phyloP scores from a whole-genome alignment of 2,113 vertebrate genomes.

The Mus pahari region DNA sequence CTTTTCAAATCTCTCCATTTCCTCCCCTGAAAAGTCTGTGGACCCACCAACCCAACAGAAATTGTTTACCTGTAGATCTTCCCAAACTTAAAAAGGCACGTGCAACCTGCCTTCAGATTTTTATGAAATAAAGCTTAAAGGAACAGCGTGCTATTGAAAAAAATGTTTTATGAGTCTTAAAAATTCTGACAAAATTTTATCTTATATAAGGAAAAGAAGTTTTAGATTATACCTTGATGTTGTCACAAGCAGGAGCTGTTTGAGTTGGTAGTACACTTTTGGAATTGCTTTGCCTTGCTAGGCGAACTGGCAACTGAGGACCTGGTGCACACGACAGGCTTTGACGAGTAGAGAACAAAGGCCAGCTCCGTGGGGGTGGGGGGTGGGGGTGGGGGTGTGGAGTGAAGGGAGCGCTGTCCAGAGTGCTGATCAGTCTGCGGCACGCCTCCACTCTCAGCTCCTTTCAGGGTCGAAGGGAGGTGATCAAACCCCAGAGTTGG shows the following conservation, averaged over 20 bases:
- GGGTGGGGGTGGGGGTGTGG: neutral
- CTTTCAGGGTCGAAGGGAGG: neutral
- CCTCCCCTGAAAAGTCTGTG: neutral
- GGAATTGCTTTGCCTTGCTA: neutral
- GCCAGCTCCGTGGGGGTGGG: neutral
- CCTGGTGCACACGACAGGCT: neutral
- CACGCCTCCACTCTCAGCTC: neutral
- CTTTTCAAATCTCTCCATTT: neutral
- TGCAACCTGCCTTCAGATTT: neutral
- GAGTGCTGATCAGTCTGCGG: constrained; percentile 83
- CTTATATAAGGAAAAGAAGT: neutral
- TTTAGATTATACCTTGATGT: neutral
- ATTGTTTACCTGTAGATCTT: neutral
- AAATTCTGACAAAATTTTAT: neutral
- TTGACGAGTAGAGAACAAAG: constrained; percentile 51
- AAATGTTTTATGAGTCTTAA: neutral
- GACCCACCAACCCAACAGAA: neutral
- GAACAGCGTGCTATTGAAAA: neutral
- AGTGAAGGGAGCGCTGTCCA: constrained; percentile 83
- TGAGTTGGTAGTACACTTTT: neutral
- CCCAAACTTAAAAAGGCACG: neutral
- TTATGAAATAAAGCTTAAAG: constrained; percentile 39
- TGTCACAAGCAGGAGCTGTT: neutral
- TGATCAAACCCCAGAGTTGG: neutral
- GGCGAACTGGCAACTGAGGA: neutral